phyloP scores from a whole-genome alignment of 1,140 invertebrate genomes.

The Heliconius nattereri region DNA sequence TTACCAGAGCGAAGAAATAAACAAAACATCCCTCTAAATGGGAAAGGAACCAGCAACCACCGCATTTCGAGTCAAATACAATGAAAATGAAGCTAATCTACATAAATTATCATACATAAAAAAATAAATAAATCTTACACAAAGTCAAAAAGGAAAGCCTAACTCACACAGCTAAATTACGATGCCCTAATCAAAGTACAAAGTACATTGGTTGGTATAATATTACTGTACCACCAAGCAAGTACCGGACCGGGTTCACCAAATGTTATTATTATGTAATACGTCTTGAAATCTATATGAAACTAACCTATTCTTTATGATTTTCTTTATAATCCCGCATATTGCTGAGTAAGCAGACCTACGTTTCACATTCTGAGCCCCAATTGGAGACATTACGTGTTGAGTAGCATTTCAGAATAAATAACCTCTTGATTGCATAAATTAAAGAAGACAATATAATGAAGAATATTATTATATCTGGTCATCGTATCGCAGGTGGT shows the following conservation, averaged over 20 bases:
- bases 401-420: background rate
- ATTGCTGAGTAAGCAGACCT: background rate
- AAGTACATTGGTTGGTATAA: background rate
- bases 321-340: background rate
- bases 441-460: too few relatives aligned
- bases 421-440: too few relatives aligned
- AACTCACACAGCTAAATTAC: too few relatives aligned
- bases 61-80: too few relatives aligned
- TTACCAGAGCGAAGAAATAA: too few relatives aligned
- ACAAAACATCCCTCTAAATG: too few relatives aligned
- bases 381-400: background rate
- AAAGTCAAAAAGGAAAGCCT: too few relatives aligned
- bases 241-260: background rate
- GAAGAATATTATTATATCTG: too few relatives aligned
- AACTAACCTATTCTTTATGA: background rate
- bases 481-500: too few relatives aligned
- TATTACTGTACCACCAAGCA: background rate
- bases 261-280: background rate
- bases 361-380: too few relatives aligned
- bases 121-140: background rate
- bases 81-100: too few relatives aligned
- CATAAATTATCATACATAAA: background rate
- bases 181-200: background rate
- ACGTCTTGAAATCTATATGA: background rate
- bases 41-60: too few relatives aligned